A percentile compares a stretch with the other conserved stretches of the same genome.
phyloP scores from a whole-genome alignment of 2,888 invertebrate genomes.

The Trimorus sp. region DNA sequence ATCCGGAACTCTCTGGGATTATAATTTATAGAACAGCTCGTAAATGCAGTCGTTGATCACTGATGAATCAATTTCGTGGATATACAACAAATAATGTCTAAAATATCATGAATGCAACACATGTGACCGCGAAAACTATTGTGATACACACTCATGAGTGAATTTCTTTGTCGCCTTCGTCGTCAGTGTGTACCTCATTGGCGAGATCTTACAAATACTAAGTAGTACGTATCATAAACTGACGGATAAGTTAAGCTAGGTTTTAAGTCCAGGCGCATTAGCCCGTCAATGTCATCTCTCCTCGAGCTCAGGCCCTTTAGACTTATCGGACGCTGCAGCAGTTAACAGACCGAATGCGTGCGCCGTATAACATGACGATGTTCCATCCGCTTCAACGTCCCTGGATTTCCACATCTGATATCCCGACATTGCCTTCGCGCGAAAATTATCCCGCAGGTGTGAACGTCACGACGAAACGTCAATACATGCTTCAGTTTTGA shows the following conservation, averaged over 20 bases:
- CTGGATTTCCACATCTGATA: slow-evolving; percentile 77
- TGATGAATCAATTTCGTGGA: too few relatives aligned
- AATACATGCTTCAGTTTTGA: slow-evolving; percentile 34
- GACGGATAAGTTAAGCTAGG: slow-evolving; percentile 81
- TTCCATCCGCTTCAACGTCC: slow-evolving; percentile 65
- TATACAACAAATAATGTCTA: too few relatives aligned
- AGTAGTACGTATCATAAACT: slow-evolving; percentile 76
- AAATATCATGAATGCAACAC: too few relatives aligned
- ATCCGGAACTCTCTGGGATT: too few relatives aligned
- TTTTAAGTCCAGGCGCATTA: slow-evolving; percentile 79
- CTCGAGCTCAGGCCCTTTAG: slow-evolving; percentile 80
- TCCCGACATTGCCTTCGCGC: slow-evolving; percentile 69
- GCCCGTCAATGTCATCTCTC: slow-evolving; percentile 79
- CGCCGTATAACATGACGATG: slow-evolving; percentile 56
- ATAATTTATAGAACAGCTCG: too few relatives aligned
- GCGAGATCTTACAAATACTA: slow-evolving; percentile 64
- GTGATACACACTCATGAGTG: slow-evolving; percentile 14
- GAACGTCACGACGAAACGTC: slow-evolving; percentile 16
- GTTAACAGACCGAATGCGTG: slow-evolving; percentile 75
- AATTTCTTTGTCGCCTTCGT: slow-evolving; percentile 44
- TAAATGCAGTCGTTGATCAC: too few relatives aligned
- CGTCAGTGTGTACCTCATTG: slow-evolving; percentile 58
- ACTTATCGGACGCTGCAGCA: slow-evolving; percentile 81
- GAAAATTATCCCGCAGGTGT: slow-evolving; percentile 2
- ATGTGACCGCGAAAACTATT: too few relatives aligned